Conservation (phyloP, 2,797 vertebrate species). For the Propithecus perrieri region DNA sequence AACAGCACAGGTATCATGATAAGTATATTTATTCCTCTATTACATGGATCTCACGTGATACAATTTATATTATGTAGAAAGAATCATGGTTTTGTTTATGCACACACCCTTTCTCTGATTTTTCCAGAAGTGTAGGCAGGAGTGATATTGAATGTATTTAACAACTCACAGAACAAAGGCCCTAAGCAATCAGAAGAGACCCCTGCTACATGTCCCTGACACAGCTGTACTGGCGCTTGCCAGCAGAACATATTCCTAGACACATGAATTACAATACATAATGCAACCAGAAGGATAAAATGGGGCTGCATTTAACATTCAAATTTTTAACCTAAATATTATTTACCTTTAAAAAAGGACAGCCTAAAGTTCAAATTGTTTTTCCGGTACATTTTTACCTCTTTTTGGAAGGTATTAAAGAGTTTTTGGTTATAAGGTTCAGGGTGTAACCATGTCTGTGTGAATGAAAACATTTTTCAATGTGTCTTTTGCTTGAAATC, state of each 20-base stretch:
- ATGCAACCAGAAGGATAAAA: neutral
- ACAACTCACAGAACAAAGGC: neutral
- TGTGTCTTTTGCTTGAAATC: constrained; percentile 18
- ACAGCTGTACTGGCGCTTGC: neutral
- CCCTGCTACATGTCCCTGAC: neutral
- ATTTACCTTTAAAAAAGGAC: neutral
- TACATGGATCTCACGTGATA: neutral
- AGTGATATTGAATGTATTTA: neutral
- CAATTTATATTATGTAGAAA: neutral
- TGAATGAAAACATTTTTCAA: constrained; percentile 42
- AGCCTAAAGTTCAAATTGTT: neutral
- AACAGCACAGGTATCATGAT: neutral
- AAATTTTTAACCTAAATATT: neutral
- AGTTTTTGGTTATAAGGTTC: constrained; percentile 25
- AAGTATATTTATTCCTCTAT: neutral
- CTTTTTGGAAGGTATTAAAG: neutral
- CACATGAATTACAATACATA: neutral
- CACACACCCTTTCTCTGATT: neutral
- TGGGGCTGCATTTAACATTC: neutral
- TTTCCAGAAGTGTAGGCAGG: neutral
- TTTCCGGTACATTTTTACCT: neutral
- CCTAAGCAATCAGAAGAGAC: neutral
- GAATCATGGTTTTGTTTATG: neutral
- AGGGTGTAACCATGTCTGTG: neutral
- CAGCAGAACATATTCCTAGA: neutral